Evolutionary conservation across 37 sponge, comb jelly and placozoan genomes (phyloP).

Genomic region (Aplysina aerophoba): DNA sequence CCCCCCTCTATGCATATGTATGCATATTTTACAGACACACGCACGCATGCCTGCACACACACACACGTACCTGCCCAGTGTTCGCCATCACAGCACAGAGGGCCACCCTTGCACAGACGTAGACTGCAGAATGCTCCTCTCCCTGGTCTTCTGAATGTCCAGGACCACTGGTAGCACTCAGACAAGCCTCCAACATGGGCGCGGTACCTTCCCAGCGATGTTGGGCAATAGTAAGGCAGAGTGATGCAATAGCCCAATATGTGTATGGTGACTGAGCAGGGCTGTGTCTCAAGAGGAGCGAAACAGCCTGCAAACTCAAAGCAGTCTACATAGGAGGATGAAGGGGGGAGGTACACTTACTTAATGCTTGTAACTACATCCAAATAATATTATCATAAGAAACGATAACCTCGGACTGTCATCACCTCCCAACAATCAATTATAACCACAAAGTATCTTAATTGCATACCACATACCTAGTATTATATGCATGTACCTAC

Average conservation of each 20-base stretch:
- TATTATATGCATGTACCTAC: neutral
- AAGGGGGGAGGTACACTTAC: neutral
- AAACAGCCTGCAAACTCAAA: neutral
- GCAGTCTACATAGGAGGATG: neutral
- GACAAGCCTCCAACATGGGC: neutral
- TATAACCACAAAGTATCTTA: too few species aligned
- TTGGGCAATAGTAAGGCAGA: neutral
- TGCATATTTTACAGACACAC: neutral
- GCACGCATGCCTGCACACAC: neutral
- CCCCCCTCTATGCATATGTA: neutral
- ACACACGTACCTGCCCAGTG: neutral
- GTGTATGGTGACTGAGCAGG: neutral
- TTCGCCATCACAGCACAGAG: neutral
- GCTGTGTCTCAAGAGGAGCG: neutral
- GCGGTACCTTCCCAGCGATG: neutral
- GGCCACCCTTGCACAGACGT: neutral
- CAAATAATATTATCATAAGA: too few species aligned
- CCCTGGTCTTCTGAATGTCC: neutral
- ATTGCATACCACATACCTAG: too few species aligned
- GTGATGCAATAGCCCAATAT: conserved; percentile 15
- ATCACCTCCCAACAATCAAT: too few species aligned
- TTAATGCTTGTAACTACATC: too few species aligned
- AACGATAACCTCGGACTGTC: too few species aligned
- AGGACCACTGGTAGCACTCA: neutral
- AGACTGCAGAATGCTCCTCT: neutral